A percentile compares a stretch with the other conserved stretches of the same genome.
phyloP scores from a whole-genome alignment of 1,140 invertebrate species.

The Microplitis demolitor region DNA sequence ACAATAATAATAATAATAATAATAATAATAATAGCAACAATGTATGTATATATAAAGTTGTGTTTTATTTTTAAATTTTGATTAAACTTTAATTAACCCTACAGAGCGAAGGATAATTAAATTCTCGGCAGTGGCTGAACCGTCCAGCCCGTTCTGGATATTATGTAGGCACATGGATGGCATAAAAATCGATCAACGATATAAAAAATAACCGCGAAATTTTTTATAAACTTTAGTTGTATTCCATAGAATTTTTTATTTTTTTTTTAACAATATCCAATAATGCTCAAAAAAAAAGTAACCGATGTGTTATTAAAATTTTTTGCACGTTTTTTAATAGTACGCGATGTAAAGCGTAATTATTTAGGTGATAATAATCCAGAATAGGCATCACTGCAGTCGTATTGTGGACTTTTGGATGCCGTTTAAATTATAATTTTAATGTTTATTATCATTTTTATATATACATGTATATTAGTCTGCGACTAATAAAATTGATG shows the following conservation, averaged over 20 bases:
- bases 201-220: conserved; percentile 27
- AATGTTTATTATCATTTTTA: conserved; percentile 1
- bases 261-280: background rate
- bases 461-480: background rate
- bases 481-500: too few species aligned
- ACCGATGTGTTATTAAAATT: too few species aligned
- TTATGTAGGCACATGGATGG: conserved; percentile 33
- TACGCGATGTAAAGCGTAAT: background rate
- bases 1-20: background rate
- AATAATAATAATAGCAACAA: background rate
- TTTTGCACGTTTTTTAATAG: too few species aligned
- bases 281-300: background rate
- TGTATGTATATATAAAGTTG: background rate
- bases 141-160: conserved; percentile 63
- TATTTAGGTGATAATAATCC: conserved; percentile 45
- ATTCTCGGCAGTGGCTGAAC: conserved; percentile 50
- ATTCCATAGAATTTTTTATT: background rate
- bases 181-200: conserved; percentile 9
- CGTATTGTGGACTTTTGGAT: conserved; percentile 65
- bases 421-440: conserved; percentile 42
- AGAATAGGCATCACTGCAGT: conserved; percentile 65
- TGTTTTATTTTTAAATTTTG: conserved; percentile 6
- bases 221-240: background rate
- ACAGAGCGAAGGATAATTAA: conserved; percentile 26
- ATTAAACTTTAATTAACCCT: conserved; percentile 10